phyloP scores from a whole-genome alignment of 2,888 invertebrate genomes.

The Actias luna region DNA sequence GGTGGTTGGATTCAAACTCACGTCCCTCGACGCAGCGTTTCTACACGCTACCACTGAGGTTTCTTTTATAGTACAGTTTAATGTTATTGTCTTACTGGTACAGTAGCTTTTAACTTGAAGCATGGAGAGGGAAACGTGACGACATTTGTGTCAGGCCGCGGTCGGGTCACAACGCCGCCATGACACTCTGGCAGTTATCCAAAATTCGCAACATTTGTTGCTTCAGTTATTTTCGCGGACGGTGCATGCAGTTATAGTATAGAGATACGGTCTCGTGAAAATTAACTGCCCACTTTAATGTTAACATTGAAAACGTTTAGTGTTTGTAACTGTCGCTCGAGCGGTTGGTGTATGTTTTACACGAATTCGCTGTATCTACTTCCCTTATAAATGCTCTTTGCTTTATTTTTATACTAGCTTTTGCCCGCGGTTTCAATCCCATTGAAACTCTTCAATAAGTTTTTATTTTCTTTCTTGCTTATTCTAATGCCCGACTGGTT shows the following conservation, averaged over 20 bases:
- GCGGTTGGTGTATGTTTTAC: neutral
- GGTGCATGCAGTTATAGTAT: conserved; percentile 14
- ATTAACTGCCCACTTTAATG: neutral
- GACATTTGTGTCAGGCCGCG: conserved; percentile 45
- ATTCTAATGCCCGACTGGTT: too few relatives aligned
- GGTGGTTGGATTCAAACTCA: too few relatives aligned
- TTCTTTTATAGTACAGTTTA: too few relatives aligned
- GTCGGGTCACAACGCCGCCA: conserved; percentile 22
- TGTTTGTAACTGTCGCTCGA: conserved; percentile 1
- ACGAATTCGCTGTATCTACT: too few relatives aligned
- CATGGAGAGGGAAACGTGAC: conserved; percentile 19
- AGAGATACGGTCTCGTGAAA: neutral
- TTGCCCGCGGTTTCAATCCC: too few relatives aligned
- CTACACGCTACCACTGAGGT: too few relatives aligned
- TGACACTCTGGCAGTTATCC: conserved; percentile 43
- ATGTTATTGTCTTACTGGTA: neutral
- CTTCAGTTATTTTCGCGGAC: conserved; percentile 12
- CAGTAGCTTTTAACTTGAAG: neutral
- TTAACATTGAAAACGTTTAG: neutral
- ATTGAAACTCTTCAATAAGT: too few relatives aligned
- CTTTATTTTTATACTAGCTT: neutral
- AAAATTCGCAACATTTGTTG: conserved; percentile 42
- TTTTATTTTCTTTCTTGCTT: too few relatives aligned
- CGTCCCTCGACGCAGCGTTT: too few relatives aligned
- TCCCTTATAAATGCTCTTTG: too few relatives aligned